Conservation (phyloP, 2,797 vertebrate species). For the Cheracebus regulus region DNA sequence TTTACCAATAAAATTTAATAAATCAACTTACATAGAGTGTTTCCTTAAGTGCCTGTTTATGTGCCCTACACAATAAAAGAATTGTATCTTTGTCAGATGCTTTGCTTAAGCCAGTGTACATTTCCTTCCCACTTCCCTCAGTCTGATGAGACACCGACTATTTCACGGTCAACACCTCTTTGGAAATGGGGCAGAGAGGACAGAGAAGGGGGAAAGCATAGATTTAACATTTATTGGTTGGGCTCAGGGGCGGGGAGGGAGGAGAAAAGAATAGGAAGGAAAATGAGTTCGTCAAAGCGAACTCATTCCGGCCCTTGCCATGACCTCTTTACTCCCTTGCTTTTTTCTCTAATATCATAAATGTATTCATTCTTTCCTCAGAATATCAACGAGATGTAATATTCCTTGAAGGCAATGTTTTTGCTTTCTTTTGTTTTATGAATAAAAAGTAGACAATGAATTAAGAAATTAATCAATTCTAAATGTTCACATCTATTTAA, state of each 20-base stretch:
- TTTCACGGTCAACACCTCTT: neutral
- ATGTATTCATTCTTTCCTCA: neutral
- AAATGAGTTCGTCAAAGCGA: neutral
- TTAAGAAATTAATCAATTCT: slow-evolving; percentile 2
- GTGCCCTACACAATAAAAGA: neutral
- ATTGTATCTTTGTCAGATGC: neutral
- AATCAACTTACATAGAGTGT: slow-evolving; percentile 27
- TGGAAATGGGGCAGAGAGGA: slow-evolving; percentile 9
- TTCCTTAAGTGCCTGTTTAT: slow-evolving; percentile 21
- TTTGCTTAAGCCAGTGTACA: neutral
- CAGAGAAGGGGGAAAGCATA: neutral
- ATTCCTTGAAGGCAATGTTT: neutral
- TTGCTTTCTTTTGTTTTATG: neutral
- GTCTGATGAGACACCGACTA: neutral
- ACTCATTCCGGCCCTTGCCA: neutral
- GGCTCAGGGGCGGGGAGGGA: neutral
- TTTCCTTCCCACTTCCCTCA: neutral
- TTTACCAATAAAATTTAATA: slow-evolving; percentile 29
- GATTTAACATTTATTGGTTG: neutral
- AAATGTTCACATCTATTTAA: slow-evolving; percentile 33
- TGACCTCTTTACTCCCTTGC: neutral
- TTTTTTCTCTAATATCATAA: neutral
- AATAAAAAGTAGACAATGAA: neutral
- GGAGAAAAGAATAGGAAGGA: neutral
- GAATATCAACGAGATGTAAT: neutral